Percentiles rank a stretch among this genome's conserved stretches.
Evolutionary conservation across 2,113 vertebrate genomes (phyloP).

Genomic region (Gobio gobio): DNA sequence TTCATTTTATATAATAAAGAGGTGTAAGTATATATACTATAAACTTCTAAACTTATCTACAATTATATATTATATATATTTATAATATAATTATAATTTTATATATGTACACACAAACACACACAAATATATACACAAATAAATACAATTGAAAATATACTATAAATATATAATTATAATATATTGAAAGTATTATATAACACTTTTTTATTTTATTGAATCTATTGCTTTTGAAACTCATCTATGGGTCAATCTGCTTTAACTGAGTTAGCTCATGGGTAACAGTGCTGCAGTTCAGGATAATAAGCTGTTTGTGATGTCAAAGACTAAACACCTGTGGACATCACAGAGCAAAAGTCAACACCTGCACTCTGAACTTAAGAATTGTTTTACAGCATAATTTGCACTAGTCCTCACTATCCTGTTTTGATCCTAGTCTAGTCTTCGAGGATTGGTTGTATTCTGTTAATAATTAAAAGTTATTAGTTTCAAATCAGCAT

Average conservation of each 20-base stretch:
- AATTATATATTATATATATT: no score
- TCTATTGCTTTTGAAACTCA: neutral
- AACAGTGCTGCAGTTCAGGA: slow-evolving; percentile 28
- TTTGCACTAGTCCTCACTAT: slow-evolving; percentile 28
- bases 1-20: no score
- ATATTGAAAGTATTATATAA: no score
- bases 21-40: no score
- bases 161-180: no score
- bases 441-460: neutral
- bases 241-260: neutral
- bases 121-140: no score
- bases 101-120: no score
- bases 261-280: neutral
- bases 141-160: no score
- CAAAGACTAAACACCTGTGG: slow-evolving; percentile 46
- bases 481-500: neutral
- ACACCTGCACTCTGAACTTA: slow-evolving; percentile 51
- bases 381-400: slow-evolving; percentile 51
- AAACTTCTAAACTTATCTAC: no score
- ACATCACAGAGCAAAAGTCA: slow-evolving; percentile 47
- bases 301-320: slow-evolving; percentile 46
- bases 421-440: slow-evolving; percentile 16
- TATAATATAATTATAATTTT: no score
- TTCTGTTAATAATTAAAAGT: slow-evolving; percentile 5
- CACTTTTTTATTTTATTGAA: neutral